A percentile compares a stretch with the other conserved stretches of the same genome.
These are phyloP conservation scores for Rhodeus uyekii DNA, from an alignment of 2,797 vertebrate genomes.

Conservation along the genomic window DNA sequence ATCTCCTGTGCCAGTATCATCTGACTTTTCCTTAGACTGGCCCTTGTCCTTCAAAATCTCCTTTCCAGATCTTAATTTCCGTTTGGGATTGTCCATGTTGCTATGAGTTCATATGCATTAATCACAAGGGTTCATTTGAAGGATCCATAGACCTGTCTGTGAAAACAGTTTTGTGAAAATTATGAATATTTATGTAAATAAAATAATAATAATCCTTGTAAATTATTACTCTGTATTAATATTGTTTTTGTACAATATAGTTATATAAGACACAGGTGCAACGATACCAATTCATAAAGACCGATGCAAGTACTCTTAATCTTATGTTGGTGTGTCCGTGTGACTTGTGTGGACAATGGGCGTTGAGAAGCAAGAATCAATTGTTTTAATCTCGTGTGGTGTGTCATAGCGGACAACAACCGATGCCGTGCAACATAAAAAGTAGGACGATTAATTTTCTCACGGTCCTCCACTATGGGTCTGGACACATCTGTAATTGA, in stretches of 20 bases:
- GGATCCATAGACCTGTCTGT: slow-evolving; percentile 8
- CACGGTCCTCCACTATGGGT: too few species aligned
- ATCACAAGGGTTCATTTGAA: background rate
- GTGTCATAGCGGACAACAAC: too few species aligned
- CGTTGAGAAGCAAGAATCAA: too few species aligned
- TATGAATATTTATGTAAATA: background rate
- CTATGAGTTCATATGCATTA: background rate
- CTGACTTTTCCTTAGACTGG: slow-evolving; percentile 57
- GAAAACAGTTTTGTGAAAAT: slow-evolving; percentile 5
- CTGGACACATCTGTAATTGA: too few species aligned
- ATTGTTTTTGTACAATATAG: too few species aligned
- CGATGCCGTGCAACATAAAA: too few species aligned
- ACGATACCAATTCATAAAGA: background rate
- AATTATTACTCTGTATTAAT: background rate
- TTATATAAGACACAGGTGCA: background rate
- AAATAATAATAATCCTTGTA: background rate
- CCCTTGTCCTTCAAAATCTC: slow-evolving; percentile 53
- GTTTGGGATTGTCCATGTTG: slow-evolving; percentile 65
- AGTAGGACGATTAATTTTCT: too few species aligned
- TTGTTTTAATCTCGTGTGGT: too few species aligned
- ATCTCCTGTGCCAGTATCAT: slow-evolving; percentile 55
- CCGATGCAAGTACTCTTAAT: background rate
- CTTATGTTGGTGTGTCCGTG: too few species aligned
- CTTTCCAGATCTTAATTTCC: slow-evolving; percentile 60
- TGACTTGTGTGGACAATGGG: background rate